Percentiles rank a stretch among this genome's conserved stretches.
Conservation (phyloP, 2,113 vertebrate genomes). For the Prunella fulvescens region DNA sequence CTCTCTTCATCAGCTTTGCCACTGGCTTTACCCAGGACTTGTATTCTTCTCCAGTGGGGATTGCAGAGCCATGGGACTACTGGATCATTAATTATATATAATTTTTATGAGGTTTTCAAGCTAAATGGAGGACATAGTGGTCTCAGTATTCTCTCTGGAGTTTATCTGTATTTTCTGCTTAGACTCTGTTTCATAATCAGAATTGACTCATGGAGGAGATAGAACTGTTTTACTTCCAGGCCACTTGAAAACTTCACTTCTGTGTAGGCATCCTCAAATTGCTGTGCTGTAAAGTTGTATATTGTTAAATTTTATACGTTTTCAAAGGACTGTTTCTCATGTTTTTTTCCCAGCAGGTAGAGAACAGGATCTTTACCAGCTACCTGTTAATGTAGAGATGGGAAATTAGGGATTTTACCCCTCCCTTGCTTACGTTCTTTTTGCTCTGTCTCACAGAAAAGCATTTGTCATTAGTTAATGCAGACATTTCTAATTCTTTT, state of each 20-base stretch:
- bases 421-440: background rate
- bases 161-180: background rate
- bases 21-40: background rate
- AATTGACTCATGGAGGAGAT: background rate
- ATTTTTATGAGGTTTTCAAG: background rate
- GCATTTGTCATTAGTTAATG: slow-evolving; percentile 31
- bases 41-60: background rate
- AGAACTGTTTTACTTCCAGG: background rate
- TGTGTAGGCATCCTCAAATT: background rate
- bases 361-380: background rate
- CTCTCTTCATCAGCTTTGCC: background rate
- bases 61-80: background rate
- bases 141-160: background rate
- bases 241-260: background rate
- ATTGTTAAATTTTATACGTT: background rate
- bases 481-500: slow-evolving; percentile 54
- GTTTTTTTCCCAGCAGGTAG: background rate
- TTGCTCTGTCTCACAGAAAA: background rate
- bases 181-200: background rate
- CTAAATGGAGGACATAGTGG: background rate
- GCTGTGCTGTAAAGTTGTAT: background rate
- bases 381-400: background rate
- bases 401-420: background rate
- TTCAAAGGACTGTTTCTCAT: background rate
- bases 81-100: background rate